A percentile compares a stretch with the other conserved stretches of the same genome.
These are phyloP conservation scores for Sandelia bainsii DNA, from an alignment of 2,797 vertebrate genomes.

Conservation along the genomic window DNA sequence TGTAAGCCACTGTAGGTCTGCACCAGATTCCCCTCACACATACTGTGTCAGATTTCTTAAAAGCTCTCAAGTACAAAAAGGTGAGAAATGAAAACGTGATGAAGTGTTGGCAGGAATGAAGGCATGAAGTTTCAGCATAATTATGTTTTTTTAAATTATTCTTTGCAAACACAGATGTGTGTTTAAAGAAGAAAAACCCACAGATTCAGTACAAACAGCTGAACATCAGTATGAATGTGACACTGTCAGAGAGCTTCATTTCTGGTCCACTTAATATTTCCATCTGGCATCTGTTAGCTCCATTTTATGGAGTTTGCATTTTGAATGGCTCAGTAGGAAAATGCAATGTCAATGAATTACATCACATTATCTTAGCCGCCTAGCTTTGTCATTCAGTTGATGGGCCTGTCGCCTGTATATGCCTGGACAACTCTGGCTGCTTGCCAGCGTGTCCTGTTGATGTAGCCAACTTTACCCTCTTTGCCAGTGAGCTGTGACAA, in stretches of 20 bases:
- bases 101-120: slow-evolving; percentile 37
- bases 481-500: slow-evolving; percentile 74
- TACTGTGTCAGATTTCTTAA: slow-evolving; percentile 48
- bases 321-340: slow-evolving; percentile 58
- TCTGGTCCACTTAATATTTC: slow-evolving; percentile 47
- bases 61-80: slow-evolving; percentile 41
- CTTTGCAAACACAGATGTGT: slow-evolving; percentile 34
- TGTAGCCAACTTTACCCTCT: slow-evolving; percentile 67
- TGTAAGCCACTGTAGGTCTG: slow-evolving; percentile 25
- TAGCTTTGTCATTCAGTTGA: slow-evolving; percentile 64
- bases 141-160: slow-evolving; percentile 32
- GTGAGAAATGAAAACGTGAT: slow-evolving; percentile 32
- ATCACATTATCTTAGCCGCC: slow-evolving; percentile 62
- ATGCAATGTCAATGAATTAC: slow-evolving; percentile 66
- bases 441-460: slow-evolving; percentile 66
- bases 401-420: slow-evolving; percentile 47
- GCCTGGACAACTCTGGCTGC: slow-evolving; percentile 62
- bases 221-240: slow-evolving; percentile 53
- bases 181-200: not conserved
- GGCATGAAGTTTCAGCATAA: slow-evolving; percentile 32
- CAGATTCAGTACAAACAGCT: slow-evolving; percentile 19
- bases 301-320: slow-evolving; percentile 50
- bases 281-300: slow-evolving; percentile 45
- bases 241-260: slow-evolving; percentile 27
- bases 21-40: slow-evolving; percentile 35